Evolutionary conservation across 64 coral and sea anemone genomes (phyloP), one percentile per base, ranked within the genome.

Genomic region (Porites australiensis): DNA sequence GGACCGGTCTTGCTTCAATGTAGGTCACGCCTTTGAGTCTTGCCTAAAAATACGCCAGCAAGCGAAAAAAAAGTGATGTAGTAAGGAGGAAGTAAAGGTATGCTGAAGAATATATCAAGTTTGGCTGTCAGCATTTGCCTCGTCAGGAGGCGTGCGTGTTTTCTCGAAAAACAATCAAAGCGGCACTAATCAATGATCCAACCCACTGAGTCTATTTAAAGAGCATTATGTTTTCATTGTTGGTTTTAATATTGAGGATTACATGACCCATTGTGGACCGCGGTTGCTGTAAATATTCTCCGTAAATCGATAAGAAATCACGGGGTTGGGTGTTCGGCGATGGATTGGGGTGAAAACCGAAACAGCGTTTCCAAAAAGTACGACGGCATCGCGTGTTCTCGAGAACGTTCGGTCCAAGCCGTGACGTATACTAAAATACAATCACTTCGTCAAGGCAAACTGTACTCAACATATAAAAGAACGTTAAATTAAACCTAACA

Each of bases 391-490:
- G 81, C 81, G 19, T 84, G 61, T 21, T 52, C 0, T 84, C 81
- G 61, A 8, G 81, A 84, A 84, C 58, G 62, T 84, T 84, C 81
- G 61, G 46, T 46, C 4, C 18, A 13, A 13, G 81, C 47, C 47
- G 63, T 84, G 73, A 76, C 73, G 60, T 44, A 19, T 61, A 50
- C 27, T 37, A 76, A 9, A 60, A 80, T 15, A 44, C 77, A 61
- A 80, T 80, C 27, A 60, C 75, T 57, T 54, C 75, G 75, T 78
- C 75, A 78, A 78, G 11, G 75, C 45, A 5, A 57, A n/a, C 54
- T 79, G 27, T 79, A 60, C 55, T 60, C 77, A 80, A 61, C 77
- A 60, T 37, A 37, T 37, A 37, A 37, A 37, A 37, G 27, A 37
- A 37, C 27, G 27, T 37, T 37, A 37, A 37, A 37, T 37, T 37